Conservation (phyloP, 2,797 vertebrate genomes). For the Pangasius djambal region DNA sequence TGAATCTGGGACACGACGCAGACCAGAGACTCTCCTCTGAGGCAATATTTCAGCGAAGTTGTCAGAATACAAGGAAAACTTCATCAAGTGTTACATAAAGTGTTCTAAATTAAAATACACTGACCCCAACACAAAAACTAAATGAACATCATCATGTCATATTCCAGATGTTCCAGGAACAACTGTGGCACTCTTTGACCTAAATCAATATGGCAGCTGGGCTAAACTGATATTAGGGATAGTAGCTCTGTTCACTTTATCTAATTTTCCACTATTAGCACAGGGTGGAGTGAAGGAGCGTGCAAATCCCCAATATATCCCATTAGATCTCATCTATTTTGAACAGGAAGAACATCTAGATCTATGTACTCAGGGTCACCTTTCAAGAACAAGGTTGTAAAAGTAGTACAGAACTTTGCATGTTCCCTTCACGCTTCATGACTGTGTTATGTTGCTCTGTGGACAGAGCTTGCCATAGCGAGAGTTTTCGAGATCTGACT, state of each 20-base stretch:
- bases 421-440: neutral
- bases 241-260: neutral
- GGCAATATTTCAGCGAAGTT: neutral
- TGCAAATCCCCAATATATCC: neutral
- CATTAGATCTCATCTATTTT: neutral
- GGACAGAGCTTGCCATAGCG: neutral
- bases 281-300: neutral
- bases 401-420: neutral
- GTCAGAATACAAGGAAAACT: neutral
- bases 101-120: neutral
- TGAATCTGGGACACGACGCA: conserved; percentile 14
- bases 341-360: neutral
- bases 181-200: neutral
- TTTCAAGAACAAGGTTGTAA: neutral
- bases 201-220: neutral
- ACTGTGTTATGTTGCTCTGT: neutral
- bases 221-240: neutral
- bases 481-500: neutral
- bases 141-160: neutral
- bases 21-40: neutral
- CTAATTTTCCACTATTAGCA: neutral
- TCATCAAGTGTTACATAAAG: neutral
- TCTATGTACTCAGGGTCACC: neutral
- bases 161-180: neutral
- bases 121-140: neutral